Evolutionary conservation across 2,888 invertebrate genomes (phyloP).

Genomic region (Pristionchus maxplancki): DNA sequence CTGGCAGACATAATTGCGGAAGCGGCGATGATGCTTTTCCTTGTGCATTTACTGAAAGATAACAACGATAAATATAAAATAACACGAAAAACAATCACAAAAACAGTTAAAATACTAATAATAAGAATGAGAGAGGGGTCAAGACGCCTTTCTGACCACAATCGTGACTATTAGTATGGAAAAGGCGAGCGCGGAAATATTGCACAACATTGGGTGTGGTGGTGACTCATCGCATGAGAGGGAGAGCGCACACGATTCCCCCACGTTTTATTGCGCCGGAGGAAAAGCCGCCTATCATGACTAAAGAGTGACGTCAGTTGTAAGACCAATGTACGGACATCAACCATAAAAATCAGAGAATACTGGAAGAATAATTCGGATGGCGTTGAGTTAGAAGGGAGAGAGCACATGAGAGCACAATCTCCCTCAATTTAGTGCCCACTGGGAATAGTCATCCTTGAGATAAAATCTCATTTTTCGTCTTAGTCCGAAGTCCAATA

Average conservation of each 20-base stretch:
- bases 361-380: too few relatives aligned
- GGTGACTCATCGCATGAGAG: neutral
- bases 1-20: constrained; percentile 6
- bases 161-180: neutral
- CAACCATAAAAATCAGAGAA: too few relatives aligned
- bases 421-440: too few relatives aligned
- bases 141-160: neutral
- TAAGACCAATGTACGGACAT: too few relatives aligned
- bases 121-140: neutral
- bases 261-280: neutral
- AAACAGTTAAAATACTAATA: neutral
- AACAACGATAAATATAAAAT: neutral
- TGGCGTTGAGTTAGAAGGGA: too few relatives aligned
- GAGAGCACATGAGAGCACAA: too few relatives aligned
- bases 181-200: neutral
- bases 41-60: neutral
- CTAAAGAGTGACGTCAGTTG: too few relatives aligned
- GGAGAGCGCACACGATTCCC: neutral
- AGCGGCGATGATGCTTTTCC: neutral
- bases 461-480: too few relatives aligned
- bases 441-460: too few relatives aligned
- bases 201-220: neutral
- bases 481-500: too few relatives aligned
- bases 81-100: neutral
- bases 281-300: neutral